Evolutionary conservation across 1,140 invertebrate genomes (phyloP), one percentile per base, ranked within the genome.

Genomic region (Lepidurus couesii): DNA sequence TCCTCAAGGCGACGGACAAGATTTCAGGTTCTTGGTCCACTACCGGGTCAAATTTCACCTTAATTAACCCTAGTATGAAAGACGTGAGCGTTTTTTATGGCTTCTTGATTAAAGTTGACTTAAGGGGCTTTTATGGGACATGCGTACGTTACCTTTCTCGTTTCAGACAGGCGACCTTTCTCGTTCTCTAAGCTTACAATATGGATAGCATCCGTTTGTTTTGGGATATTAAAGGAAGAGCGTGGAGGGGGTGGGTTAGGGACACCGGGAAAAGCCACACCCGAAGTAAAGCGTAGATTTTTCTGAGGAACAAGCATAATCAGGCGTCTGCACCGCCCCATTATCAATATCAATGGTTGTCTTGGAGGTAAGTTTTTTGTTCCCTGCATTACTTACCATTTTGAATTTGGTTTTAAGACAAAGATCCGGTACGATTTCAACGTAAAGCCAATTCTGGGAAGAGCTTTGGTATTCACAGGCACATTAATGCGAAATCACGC

Each of bases 241-340:
- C 16, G 1, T 53, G 13, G 21, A 1, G 47, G 11, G 21, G 6
- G 21, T n/a, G 21, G 53, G 16, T 21, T 5, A 16, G 21, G 26
- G 26, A 3, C 26, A 65, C 53, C 53, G 53, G 53, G 53, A 65
- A 65, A 65, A 65, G 53, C 53, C 53, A 65, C 53, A 65, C 53
- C 53, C 13, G 53, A 65, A 21, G 53, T 21, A 65, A 65, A 65
- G 13, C 6, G 9, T 65, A 9, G 53, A 13, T 65, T 65, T 65
- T 65, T n/a, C 53, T 21, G 13, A 65, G 53, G 21, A 13, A 65
- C 1, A 65, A 65, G 53, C 9, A 65, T 16, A 65, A 21, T 21
- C n/a, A 65, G 21, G 9, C 34, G 16, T 65, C 16, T 65, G 16
- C 4, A 9, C 53, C 6, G 16, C 13, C 21, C 53, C 0, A 21